These are phyloP conservation scores for Sebastes taczanowskii DNA, from an alignment of 2,797 vertebrate genomes.

Conservation along the genomic window DNA sequence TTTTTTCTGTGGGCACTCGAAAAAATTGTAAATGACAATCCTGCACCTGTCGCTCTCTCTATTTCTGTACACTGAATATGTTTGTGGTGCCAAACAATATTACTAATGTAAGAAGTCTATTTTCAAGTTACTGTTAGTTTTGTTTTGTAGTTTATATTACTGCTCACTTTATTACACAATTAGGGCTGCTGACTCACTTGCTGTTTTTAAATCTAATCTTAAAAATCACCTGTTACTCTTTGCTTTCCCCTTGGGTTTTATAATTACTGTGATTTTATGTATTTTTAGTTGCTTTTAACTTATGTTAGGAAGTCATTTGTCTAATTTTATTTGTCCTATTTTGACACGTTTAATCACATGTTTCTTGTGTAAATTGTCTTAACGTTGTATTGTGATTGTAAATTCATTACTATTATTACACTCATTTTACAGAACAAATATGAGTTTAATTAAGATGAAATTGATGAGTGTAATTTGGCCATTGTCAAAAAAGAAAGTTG, in stretches of 20 bases:
- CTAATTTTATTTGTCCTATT: too few relatives aligned
- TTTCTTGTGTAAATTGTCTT: too few relatives aligned
- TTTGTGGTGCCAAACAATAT: background rate
- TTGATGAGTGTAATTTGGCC: background rate
- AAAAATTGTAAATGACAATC: conserved; percentile 15
- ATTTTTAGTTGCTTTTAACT: too few relatives aligned
- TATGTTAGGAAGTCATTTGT: too few relatives aligned
- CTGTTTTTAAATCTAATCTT: too few relatives aligned
- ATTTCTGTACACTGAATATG: background rate
- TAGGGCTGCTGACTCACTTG: too few relatives aligned
- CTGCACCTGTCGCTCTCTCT: conserved; percentile 18
- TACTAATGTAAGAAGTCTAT: background rate
- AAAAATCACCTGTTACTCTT: too few relatives aligned
- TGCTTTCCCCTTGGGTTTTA: too few relatives aligned
- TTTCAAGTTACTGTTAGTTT: background rate
- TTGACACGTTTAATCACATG: too few relatives aligned
- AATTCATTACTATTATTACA: too few relatives aligned
- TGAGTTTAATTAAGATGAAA: background rate
- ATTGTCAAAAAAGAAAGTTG: background rate
- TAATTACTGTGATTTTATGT: too few relatives aligned
- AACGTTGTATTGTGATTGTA: too few relatives aligned
- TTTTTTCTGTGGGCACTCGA: background rate
- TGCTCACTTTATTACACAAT: background rate
- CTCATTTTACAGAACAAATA: background rate
- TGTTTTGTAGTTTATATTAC: background rate